Evolutionary conservation across 1,140 invertebrate genomes (phyloP), one percentile per base, ranked within the genome.

Genomic region (Drosophila dunni): DNA sequence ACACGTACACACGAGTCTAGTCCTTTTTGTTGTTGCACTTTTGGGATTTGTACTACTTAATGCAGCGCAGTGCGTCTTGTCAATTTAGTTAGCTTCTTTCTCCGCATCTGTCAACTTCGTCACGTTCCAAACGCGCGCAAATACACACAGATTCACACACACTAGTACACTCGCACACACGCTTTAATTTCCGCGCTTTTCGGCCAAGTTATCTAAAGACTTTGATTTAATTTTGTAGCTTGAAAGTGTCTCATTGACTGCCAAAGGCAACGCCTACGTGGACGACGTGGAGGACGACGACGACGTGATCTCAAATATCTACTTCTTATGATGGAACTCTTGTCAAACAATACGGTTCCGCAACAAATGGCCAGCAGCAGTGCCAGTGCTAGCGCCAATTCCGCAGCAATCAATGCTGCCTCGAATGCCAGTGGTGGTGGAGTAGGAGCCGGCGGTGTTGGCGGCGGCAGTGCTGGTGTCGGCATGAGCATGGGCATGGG

Each of bases 271-370:
- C 73, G 34, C 54, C 38, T 44, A 66, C 67, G 38, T 62, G 57
- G 38, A 67, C 50, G 72, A 66, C 64, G 69, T 60, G 67, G 71
- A 29, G 24, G 24, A 29, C 56, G 67, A 84, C 71, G 65, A 86
- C 24, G 24, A 73, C 67, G 84, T 89, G 84, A 89, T 89, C 84
- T 89, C 84, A 89, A 63, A 50, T 42, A 38, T 67, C 54, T 29
- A 29, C 24, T 62, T 84, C 79, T 91, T 91, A 91, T 91, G 82
- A 91, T 91, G 90, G 90, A 91, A 81, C 90, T 91, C 60, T 81
- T 91, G 85, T 88, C 81, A 79, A 88, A 90, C 90, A 91, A 88
- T 80, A 66, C 79, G 71, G 82, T 91, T 81, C 82, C 85, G 33
- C 82, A 83, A 84, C 90, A 91, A 90, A 91, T 90, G 85, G 78